These are phyloP conservation scores for Aplodontia rufa DNA, from an alignment of 2,113 vertebrate genomes.

Conservation along the genomic window DNA sequence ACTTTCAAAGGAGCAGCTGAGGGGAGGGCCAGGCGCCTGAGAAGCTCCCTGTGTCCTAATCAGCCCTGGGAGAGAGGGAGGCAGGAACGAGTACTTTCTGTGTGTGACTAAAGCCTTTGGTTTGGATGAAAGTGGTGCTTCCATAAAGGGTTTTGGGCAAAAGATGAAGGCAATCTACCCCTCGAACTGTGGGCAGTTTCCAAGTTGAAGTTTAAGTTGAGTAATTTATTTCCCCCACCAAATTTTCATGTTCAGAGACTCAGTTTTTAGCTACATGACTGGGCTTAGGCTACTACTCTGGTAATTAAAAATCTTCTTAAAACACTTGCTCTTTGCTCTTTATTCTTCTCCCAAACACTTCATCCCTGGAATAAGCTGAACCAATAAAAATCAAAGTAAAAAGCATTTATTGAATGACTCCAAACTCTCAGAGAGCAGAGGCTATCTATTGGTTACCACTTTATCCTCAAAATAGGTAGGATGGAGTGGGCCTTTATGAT, in stretches of 20 bases:
- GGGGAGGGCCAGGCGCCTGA: conserved; percentile 52
- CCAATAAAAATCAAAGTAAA: not conserved
- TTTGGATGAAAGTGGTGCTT: not conserved
- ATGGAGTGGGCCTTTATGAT: not conserved
- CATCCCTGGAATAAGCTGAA: not conserved
- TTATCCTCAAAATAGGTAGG: not conserved
- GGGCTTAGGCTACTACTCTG: not conserved
- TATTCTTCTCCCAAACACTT: not conserved
- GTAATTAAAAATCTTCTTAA: not conserved
- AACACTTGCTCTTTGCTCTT: not conserved
- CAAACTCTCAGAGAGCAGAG: not conserved
- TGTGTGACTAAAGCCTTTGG: not conserved
- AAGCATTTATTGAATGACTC: not conserved
- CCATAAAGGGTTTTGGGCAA: not conserved
- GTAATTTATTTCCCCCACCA: not conserved
- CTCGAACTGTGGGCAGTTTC: not conserved
- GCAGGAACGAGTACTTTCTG: not conserved
- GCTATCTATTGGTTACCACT: not conserved
- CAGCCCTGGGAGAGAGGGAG: conserved; percentile 20
- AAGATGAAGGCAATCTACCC: not conserved
- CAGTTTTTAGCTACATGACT: not conserved
- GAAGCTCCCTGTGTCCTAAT: conserved; percentile 64
- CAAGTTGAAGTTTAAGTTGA: not conserved
- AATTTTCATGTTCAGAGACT: not conserved
- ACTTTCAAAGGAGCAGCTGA: conserved; percentile 37